Conservation (phyloP, 2,113 vertebrate species). For the Pterocles orientalis region DNA sequence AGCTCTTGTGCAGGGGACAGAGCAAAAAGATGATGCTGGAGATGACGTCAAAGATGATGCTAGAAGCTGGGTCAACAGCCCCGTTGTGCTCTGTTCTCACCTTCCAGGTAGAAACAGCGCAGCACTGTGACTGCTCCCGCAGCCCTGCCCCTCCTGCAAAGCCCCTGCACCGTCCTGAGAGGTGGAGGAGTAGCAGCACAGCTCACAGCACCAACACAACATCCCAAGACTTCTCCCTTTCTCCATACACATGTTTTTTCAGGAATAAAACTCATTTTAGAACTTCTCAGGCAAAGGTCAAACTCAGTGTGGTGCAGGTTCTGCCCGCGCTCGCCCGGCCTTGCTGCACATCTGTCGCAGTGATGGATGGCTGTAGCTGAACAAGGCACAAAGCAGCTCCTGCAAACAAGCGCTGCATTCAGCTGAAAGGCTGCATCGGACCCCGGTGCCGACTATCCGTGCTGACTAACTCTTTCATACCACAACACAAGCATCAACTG, state of each 20-base stretch:
- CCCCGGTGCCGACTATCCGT: neutral
- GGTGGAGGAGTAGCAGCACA: neutral
- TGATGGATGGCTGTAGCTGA: neutral
- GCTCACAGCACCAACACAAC: neutral
- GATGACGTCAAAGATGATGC: neutral
- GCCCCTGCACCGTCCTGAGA: neutral
- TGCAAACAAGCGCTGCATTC: neutral
- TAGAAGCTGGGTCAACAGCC: neutral
- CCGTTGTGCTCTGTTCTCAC: neutral
- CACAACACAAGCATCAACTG: neutral
- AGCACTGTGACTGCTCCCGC: neutral
- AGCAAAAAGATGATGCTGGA: neutral
- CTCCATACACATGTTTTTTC: neutral
- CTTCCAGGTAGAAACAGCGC: neutral
- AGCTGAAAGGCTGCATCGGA: neutral
- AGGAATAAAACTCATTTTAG: neutral
- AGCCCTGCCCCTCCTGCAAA: neutral
- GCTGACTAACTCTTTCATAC: neutral
- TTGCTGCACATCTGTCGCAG: neutral
- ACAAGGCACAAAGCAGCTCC: slow-evolving; percentile 43
- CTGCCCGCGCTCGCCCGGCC: accelerated
- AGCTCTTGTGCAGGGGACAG: neutral
- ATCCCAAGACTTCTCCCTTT: neutral
- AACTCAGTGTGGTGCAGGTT: neutral
- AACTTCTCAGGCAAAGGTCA: neutral